phyloP scores from a whole-genome alignment of 1,140 invertebrate species.

The Cherax quadricarinatus region DNA sequence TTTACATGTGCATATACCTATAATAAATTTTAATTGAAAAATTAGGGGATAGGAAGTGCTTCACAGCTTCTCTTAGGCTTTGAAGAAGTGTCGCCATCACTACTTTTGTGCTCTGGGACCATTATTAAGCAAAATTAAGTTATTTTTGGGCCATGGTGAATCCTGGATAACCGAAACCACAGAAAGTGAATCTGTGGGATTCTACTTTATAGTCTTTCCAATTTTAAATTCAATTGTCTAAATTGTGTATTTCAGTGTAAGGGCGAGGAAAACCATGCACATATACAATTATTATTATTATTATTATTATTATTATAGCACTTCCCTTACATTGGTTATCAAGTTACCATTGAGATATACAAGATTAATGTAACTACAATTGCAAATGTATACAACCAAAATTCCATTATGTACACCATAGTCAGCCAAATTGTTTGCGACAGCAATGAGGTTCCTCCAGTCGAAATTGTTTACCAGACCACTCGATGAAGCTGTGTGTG shows the following conservation, averaged over 20 bases:
- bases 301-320: background rate
- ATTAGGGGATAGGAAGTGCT: too few relatives aligned
- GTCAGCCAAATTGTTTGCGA: background rate
- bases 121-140: too few relatives aligned
- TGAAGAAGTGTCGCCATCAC: too few relatives aligned
- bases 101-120: too few relatives aligned
- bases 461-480: background rate
- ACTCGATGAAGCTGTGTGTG: background rate
- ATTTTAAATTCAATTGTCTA: background rate
- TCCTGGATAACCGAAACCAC: too few relatives aligned
- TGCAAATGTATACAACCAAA: constrained; percentile 4
- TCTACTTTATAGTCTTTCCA: too few relatives aligned
- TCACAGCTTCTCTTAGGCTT: too few relatives aligned
- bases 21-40: too few relatives aligned
- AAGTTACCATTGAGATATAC: background rate
- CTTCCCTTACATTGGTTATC: background rate
- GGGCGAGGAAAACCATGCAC: background rate
- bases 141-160: too few relatives aligned
- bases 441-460: background rate
- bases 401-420: constrained; percentile 5
- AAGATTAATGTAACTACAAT: background rate
- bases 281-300: background rate
- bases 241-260: background rate
- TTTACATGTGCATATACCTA: too few relatives aligned
- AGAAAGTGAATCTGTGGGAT: too few relatives aligned